Evolutionary conservation across 2,113 vertebrate genomes (phyloP).

Genomic region (Cyrtonyx montezumae): DNA sequence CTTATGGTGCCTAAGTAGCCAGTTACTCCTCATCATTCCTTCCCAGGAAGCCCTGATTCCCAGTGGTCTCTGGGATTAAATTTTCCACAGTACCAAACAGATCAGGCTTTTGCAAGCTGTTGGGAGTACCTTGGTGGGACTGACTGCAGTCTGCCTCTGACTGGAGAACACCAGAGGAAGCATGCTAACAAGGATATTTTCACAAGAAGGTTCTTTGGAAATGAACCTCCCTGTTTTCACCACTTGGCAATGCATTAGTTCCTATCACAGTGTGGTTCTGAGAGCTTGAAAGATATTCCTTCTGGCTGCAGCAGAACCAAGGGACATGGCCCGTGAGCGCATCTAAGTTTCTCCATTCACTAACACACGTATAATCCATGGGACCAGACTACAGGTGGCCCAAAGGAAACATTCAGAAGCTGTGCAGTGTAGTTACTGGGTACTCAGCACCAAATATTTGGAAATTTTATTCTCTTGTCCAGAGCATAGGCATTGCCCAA

Average conservation of each 20-base stretch:
- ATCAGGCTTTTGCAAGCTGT: neutral
- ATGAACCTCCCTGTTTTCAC: neutral
- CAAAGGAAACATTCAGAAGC: neutral
- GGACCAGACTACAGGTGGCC: neutral
- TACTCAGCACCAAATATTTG: neutral
- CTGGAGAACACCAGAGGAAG: neutral
- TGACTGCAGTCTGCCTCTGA: too few species aligned
- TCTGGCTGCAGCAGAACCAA: neutral
- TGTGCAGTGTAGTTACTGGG: fast-evolving
- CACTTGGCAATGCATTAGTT: neutral
- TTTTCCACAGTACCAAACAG: neutral
- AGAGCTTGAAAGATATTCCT: neutral
- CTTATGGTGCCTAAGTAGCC: fast-evolving
- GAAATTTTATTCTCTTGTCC: neutral
- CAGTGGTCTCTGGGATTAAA: neutral
- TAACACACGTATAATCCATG: fast-evolving
- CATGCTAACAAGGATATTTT: too few species aligned
- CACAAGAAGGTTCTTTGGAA: neutral
- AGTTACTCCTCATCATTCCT: fast-evolving
- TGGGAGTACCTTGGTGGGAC: too few species aligned
- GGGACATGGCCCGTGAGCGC: neutral
- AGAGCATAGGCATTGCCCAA: neutral
- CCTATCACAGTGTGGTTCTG: neutral
- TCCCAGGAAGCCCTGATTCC: neutral
- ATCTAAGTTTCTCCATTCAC: neutral